Evolutionary conservation across 2,113 vertebrate species (phyloP).

Genomic region (Dicrurus megarhynchus): DNA sequence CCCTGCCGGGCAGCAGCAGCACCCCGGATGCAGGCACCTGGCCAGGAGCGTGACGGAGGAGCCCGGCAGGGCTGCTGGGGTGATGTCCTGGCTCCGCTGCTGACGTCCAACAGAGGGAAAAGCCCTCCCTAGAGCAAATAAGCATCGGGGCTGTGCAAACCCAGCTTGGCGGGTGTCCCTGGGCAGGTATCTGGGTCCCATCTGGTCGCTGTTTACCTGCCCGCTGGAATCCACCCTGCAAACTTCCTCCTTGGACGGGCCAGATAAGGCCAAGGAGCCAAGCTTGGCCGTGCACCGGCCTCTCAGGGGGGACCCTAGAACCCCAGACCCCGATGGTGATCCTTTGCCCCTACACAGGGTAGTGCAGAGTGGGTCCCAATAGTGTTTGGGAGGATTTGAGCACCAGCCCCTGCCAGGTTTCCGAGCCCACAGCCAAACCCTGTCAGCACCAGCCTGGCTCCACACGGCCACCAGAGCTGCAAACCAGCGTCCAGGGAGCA

Average conservation of each 20-base stretch:
- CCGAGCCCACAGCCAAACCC: neutral
- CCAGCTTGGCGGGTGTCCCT: neutral
- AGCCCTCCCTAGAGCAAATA: constrained; percentile 53
- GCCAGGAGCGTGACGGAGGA: constrained; percentile 2
- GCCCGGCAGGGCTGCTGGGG: neutral
- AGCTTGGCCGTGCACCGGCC: accelerated
- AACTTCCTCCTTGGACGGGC: neutral
- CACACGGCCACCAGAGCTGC: neutral
- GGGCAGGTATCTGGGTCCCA: constrained; percentile 31
- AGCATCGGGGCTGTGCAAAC: neutral
- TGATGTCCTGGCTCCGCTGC: neutral
- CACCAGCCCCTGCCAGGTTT: neutral
- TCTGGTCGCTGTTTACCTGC: constrained; percentile 55
- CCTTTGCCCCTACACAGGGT: too few species aligned
- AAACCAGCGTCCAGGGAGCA: neutral
- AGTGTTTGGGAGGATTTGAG: neutral
- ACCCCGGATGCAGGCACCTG: neutral
- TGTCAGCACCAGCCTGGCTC: neutral
- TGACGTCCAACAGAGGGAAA: neutral
- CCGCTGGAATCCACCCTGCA: constrained; percentile 34
- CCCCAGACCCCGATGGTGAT: accelerated
- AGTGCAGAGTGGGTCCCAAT: neutral
- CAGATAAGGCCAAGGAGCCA: neutral
- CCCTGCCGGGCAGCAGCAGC: accelerated
- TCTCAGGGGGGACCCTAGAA: neutral